Evolutionary conservation across 1,140 invertebrate species (phyloP).

Genomic region (Lerema accius): DNA sequence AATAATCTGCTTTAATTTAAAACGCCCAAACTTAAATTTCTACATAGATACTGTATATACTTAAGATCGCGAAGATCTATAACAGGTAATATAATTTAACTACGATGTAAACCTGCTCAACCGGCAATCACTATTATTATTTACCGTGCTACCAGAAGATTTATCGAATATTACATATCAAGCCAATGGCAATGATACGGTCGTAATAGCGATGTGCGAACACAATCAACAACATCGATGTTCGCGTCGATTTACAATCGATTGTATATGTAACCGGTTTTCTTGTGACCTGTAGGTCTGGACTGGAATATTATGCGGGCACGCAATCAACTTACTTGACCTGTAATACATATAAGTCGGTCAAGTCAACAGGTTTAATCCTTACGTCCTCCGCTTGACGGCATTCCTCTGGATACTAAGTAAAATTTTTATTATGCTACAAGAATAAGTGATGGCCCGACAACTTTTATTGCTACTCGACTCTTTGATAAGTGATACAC

Average conservation of each 20-base stretch:
- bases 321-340: constrained; percentile 64
- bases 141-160: constrained; percentile 9
- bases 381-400: constrained; percentile 50
- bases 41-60: too few species aligned
- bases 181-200: constrained; percentile 5
- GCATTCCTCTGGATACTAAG: constrained; percentile 57
- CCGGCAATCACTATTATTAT: constrained; percentile 4
- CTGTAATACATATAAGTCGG: constrained; percentile 70
- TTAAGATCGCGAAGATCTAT: too few species aligned
- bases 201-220: constrained; percentile 11
- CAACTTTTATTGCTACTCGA: constrained; percentile 9
- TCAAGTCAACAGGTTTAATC: constrained; percentile 68
- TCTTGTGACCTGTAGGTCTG: constrained; percentile 52
- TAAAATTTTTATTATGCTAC: constrained; percentile 44
- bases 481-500: not conserved
- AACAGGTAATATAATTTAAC: constrained; percentile 14
- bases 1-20: too few species aligned
- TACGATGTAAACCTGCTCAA: not conserved
- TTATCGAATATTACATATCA: constrained; percentile 16
- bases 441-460: constrained; percentile 5
- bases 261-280: constrained; percentile 66
- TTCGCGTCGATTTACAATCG: constrained; percentile 62
- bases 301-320: constrained; percentile 69
- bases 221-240: constrained; percentile 22
- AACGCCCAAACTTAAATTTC: too few species aligned